Conservation (phyloP, 1,140 invertebrate species). For the Heliconius hewitsoni region DNA sequence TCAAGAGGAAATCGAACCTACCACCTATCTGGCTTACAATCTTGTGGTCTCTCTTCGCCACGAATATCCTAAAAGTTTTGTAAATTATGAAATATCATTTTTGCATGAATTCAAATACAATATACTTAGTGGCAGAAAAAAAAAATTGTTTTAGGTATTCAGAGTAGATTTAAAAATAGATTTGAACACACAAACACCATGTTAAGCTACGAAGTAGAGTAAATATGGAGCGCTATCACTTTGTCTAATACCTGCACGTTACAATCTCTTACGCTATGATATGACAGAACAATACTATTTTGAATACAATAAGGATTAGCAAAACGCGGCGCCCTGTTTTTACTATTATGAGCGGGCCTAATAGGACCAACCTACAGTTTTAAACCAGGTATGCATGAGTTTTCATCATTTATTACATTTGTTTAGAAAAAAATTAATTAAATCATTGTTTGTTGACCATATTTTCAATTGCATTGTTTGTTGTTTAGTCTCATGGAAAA, state of each 20-base stretch:
- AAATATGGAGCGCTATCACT: conserved; percentile 29
- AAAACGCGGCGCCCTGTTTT: conserved; percentile 33
- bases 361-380: background rate
- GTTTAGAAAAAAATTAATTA: no score
- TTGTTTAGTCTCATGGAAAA: no score
- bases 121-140: background rate
- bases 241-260: conserved; percentile 11
- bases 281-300: conserved; percentile 40
- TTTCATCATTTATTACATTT: no score
- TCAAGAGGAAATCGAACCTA: no score
- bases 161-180: background rate
- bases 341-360: conserved; percentile 22
- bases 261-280: conserved; percentile 22
- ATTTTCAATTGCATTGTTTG: no score
- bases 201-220: background rate
- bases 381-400: no score
- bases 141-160: background rate
- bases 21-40: no score
- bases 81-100: no score
- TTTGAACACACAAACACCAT: background rate
- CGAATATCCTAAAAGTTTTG: no score
- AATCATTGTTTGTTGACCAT: no score
- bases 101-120: no score
- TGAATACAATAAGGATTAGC: conserved; percentile 42
- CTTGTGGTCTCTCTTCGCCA: no score